These are phyloP conservation scores for Marisa cornuarietis DNA, from an alignment of 1,140 invertebrate species.

Conservation along the genomic window DNA sequence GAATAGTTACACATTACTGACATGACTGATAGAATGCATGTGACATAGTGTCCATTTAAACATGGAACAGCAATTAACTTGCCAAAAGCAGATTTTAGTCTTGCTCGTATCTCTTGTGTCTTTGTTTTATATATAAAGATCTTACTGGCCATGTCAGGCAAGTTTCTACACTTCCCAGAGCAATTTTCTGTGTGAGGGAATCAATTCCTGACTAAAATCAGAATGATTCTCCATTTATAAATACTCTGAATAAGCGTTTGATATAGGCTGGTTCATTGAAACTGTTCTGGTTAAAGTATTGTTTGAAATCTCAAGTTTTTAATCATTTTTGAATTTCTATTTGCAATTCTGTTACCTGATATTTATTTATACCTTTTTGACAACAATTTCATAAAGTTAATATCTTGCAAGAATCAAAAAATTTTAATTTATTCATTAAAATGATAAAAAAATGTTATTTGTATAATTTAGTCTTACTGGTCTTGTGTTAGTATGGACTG, in stretches of 20 bases:
- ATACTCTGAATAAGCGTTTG: too few relatives aligned
- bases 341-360: constrained; percentile 11
- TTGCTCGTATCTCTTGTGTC: constrained; percentile 5
- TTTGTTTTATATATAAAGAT: too few relatives aligned
- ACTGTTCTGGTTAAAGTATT: constrained; percentile 17
- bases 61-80: constrained; percentile 12
- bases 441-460: constrained; percentile 15
- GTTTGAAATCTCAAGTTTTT: constrained; percentile 22
- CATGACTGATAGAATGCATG: constrained; percentile 3
- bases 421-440: constrained; percentile 27
- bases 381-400: constrained; percentile 11
- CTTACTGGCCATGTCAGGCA: too few relatives aligned
- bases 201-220: too few relatives aligned
- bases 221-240: too few relatives aligned
- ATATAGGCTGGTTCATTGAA: background rate
- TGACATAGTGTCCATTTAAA: background rate
- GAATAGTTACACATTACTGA: background rate
- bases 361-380: constrained; percentile 21
- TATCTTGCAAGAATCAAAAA: constrained; percentile 23
- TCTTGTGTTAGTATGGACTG: background rate
- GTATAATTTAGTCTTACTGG: constrained; percentile 13
- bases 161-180: too few relatives aligned
- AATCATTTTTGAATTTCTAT: constrained; percentile 16
- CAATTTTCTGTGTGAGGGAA: too few relatives aligned
- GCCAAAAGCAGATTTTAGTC: constrained; percentile 17